Evolutionary conservation across 2,797 vertebrate genomes (phyloP).

Genomic region (Danio kyathit): DNA sequence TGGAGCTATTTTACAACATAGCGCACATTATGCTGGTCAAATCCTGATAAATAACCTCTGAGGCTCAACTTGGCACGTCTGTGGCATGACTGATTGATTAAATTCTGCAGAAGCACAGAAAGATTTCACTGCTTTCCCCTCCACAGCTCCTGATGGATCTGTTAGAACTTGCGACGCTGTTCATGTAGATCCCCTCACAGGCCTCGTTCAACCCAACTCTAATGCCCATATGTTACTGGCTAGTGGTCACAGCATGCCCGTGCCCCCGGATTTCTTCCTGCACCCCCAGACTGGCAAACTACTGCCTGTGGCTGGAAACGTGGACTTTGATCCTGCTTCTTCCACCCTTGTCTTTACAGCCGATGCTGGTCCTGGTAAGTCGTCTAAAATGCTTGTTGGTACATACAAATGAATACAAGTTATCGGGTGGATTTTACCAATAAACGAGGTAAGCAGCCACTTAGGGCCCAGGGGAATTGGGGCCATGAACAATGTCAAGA

Average conservation of each 20-base stretch:
- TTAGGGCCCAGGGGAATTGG: too few species aligned
- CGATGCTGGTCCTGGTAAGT: conserved; percentile 76
- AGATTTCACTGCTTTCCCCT: conserved; percentile 28
- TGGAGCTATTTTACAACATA: conserved; percentile 12
- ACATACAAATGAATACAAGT: background rate
- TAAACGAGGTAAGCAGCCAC: too few species aligned
- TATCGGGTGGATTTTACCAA: too few species aligned
- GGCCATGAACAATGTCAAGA: too few species aligned
- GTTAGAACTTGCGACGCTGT: conserved; percentile 66
- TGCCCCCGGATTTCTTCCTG: conserved; percentile 82
- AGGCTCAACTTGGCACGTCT: conserved; percentile 5
- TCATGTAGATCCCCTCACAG: conserved; percentile 76
- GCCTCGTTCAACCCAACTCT: conserved; percentile 78
- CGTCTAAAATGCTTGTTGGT: background rate
- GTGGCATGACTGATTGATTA: conserved; percentile 44
- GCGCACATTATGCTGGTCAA: conserved; percentile 3
- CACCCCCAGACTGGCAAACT: conserved; percentile 85
- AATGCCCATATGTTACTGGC: conserved; percentile 79
- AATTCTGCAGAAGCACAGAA: conserved; percentile 13
- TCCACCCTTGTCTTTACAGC: conserved; percentile 79
- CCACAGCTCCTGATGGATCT: conserved; percentile 75
- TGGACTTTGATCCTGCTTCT: conserved; percentile 81
- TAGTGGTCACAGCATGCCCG: conserved; percentile 76
- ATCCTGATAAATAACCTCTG: conserved; percentile 21
- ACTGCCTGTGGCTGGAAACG: conserved; percentile 84